Conservation (phyloP, 2,888 invertebrate genomes). For the Pristionchus mayeri region DNA sequence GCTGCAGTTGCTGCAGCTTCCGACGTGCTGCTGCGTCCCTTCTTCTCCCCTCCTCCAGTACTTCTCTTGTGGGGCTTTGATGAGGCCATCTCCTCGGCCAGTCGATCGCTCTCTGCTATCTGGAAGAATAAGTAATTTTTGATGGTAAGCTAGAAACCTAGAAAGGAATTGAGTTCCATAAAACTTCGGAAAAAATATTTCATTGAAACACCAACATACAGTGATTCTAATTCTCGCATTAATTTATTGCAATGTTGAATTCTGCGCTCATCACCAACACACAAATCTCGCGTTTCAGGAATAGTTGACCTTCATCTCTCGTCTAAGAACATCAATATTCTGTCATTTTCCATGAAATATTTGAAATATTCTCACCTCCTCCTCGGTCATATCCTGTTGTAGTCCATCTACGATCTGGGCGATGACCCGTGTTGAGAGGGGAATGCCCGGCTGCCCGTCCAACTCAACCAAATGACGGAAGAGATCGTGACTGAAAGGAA, state of each 20-base stretch:
- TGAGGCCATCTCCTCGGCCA: neutral
- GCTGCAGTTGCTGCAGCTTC: no score
- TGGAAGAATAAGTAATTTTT: neutral
- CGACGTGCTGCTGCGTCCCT: neutral
- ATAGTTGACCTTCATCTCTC: no score
- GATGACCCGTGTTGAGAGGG: constrained; percentile 3
- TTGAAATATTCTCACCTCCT: constrained; percentile 37
- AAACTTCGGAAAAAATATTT: no score
- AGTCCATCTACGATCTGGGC: neutral
- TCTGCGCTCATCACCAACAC: no score
- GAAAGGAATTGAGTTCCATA: no score
- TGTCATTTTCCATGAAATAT: no score
- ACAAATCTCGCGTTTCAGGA: no score
- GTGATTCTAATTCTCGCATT: neutral
- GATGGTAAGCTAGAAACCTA: no score
- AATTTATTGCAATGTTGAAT: neutral
- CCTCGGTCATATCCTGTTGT: neutral
- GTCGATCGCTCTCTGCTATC: neutral
- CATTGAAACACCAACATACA: neutral
- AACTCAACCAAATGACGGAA: neutral
- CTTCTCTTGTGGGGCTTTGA: neutral
- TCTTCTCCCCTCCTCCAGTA: neutral
- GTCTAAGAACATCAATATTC: no score
- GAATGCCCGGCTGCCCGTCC: neutral
- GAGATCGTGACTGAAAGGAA: neutral